A percentile compares a stretch with the other conserved stretches of the same genome.
Conservation (phyloP, 2,797 vertebrate species). For the Arrhamphus sclerolepis region DNA sequence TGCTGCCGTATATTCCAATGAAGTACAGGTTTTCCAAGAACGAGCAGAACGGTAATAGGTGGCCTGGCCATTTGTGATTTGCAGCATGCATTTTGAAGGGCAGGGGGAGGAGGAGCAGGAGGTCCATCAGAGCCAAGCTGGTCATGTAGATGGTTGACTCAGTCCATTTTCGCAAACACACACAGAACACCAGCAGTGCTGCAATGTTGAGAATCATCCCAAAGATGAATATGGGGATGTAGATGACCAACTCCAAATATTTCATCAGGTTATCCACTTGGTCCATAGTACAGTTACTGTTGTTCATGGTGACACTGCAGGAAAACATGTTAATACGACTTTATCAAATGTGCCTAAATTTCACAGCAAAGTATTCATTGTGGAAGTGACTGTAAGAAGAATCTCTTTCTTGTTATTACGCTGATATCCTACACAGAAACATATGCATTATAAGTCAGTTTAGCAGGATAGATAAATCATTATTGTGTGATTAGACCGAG, state of each 20-base stretch:
- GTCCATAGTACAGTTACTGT: conserved; percentile 65
- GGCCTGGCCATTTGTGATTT: accelerated
- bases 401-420: conserved; percentile 25
- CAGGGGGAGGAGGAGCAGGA: conserved; percentile 87
- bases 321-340: conserved; percentile 10
- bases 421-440: conserved; percentile 30
- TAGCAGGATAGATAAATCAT: conserved; percentile 15
- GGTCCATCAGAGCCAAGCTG: conserved; percentile 86
- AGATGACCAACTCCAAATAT: conserved; percentile 76
- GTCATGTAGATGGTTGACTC: conserved; percentile 91
- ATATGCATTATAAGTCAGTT: too few relatives aligned
- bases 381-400: not conserved
- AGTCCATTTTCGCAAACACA: conserved; percentile 78
- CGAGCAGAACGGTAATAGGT: conserved; percentile 72
- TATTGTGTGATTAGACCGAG: conserved; percentile 28
- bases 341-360: conserved; percentile 13
- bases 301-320: conserved; percentile 25
- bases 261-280: conserved; percentile 67
- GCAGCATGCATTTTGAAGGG: conserved; percentile 85
- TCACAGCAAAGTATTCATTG: conserved; percentile 10
- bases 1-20: conserved; percentile 87
- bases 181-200: conserved; percentile 83
- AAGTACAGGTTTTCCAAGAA: conserved; percentile 87
- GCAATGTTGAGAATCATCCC: conserved; percentile 82
- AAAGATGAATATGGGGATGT: conserved; percentile 84